Evolutionary conservation across 1,140 invertebrate genomes (phyloP).

Genomic region (Ceratitis capitata): DNA sequence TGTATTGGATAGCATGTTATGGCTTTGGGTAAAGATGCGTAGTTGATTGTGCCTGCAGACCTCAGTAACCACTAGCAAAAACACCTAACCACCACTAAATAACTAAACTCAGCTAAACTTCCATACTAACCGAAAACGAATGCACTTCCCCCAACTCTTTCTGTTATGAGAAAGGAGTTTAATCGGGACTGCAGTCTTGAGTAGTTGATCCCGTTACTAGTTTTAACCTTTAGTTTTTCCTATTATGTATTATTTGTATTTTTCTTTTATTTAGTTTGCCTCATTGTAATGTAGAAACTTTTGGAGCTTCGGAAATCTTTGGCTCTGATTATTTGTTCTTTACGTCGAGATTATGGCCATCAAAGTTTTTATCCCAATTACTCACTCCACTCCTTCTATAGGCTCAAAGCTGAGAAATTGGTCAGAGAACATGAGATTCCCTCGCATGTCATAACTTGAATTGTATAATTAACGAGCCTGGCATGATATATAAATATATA

Average conservation of each 20-base stretch:
- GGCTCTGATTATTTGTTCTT: too few species aligned
- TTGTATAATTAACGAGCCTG: too few species aligned
- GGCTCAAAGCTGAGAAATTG: too few species aligned
- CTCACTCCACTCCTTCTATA: too few species aligned
- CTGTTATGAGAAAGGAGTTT: too few species aligned
- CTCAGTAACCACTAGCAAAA: not conserved
- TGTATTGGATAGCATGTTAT: constrained; percentile 43
- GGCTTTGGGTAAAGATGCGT: constrained; percentile 36
- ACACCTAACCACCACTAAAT: not conserved
- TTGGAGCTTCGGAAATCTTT: not conserved
- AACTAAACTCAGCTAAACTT: not conserved
- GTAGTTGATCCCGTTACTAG: too few species aligned
- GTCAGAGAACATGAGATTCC: too few species aligned
- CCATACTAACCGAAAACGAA: not conserved
- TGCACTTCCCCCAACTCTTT: not conserved
- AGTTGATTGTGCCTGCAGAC: constrained; percentile 42
- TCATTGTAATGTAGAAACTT: not conserved
- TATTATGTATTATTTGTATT: not conserved
- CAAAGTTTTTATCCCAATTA: too few species aligned
- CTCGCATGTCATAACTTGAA: too few species aligned
- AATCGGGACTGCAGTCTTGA: not conserved
- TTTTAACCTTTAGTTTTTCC: too few species aligned
- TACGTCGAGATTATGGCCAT: too few species aligned
- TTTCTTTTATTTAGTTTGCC: not conserved
- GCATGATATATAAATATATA: too few species aligned